Evolutionary conservation across 1,140 invertebrate species (phyloP).

Genomic region (Tyrophagus putrescentiae): DNA sequence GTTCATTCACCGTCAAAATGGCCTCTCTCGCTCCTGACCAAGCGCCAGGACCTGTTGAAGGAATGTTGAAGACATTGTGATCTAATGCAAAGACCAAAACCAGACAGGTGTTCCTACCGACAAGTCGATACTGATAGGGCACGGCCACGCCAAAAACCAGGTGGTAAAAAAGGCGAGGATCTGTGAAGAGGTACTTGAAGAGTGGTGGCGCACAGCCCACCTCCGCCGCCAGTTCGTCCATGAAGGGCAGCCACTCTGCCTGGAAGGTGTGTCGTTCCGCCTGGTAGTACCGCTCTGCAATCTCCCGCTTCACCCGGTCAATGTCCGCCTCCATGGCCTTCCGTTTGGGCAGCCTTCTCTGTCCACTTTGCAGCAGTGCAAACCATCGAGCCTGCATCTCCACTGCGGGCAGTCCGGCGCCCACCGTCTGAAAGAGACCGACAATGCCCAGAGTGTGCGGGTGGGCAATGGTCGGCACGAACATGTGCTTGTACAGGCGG

Average conservation of each 20-base stretch:
- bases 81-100: not conserved
- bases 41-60: constrained; percentile 30
- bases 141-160: constrained; percentile 32
- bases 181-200: constrained; percentile 30
- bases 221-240: constrained; percentile 34
- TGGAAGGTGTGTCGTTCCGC: constrained; percentile 36
- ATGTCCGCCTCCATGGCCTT: constrained; percentile 34
- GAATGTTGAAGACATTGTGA: not conserved
- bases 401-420: constrained; percentile 38
- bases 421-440: constrained; percentile 39
- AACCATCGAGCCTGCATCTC: constrained; percentile 41
- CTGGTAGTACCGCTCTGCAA: constrained; percentile 30
- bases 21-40: constrained; percentile 35
- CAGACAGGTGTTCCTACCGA: constrained; percentile 29
- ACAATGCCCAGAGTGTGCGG: constrained; percentile 36
- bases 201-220: constrained; percentile 33
- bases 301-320: constrained; percentile 28
- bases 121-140: constrained; percentile 35
- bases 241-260: constrained; percentile 33
- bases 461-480: constrained; percentile 32
- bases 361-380: constrained; percentile 17
- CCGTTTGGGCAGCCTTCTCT: constrained; percentile 27
- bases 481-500: constrained; percentile 37
- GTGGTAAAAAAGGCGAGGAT: constrained; percentile 31
- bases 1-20: constrained; percentile 29